Conservation (phyloP, 2,888 invertebrate genomes). For the Gortyna flavago region DNA sequence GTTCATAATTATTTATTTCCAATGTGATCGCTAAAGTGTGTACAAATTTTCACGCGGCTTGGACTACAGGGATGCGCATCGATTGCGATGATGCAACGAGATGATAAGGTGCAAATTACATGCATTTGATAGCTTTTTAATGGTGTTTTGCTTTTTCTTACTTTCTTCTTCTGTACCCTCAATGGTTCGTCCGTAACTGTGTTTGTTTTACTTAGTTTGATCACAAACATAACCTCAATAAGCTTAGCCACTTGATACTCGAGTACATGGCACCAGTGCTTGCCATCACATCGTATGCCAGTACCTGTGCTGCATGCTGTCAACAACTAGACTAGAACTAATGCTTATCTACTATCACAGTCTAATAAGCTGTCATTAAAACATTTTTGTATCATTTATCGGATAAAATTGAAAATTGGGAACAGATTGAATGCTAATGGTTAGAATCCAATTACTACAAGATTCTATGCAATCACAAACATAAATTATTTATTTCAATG, state of each 20-base stretch:
- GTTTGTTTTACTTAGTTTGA: conserved; percentile 53
- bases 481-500: conserved; percentile 2
- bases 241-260: conserved; percentile 8
- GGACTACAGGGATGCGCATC: conserved; percentile 82
- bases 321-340: background rate
- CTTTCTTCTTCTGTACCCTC: conserved; percentile 56
- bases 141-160: conserved; percentile 72
- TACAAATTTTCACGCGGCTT: conserved; percentile 82
- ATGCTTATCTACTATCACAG: conserved; percentile 25
- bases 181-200: conserved; percentile 44
- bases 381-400: conserved; percentile 7
- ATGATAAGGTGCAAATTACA: conserved; percentile 86
- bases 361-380: background rate
- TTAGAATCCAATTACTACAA: background rate
- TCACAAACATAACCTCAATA: conserved; percentile 76
- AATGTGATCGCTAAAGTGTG: conserved; percentile 67
- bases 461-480: background rate
- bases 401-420: background rate
- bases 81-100: conserved; percentile 88
- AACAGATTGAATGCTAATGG: background rate
- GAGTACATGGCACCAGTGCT: conserved; percentile 8
- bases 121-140: conserved; percentile 67
- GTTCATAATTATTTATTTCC: conserved; percentile 67
- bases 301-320: conserved; percentile 34
- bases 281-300: conserved; percentile 8